Percentiles rank a stretch among this genome's conserved stretches.
Evolutionary conservation across 2,113 vertebrate species (phyloP).

Genomic region (Puffinus mauretanicus): DNA sequence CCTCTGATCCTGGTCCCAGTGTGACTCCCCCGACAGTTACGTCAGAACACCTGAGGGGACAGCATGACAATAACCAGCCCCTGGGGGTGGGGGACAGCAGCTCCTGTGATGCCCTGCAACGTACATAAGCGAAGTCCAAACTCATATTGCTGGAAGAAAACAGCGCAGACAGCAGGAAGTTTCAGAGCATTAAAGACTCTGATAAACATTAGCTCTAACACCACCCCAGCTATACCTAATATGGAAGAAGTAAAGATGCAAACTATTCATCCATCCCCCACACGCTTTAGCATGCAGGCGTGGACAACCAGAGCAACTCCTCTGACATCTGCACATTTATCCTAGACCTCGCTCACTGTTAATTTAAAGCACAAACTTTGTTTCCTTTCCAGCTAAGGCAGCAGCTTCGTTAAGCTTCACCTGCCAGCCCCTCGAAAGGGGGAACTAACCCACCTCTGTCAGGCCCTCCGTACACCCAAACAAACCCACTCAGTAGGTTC

Average conservation of each 20-base stretch:
- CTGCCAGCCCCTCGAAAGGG: neutral
- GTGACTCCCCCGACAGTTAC: fast-evolving
- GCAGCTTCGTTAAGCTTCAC: neutral
- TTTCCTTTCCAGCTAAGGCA: neutral
- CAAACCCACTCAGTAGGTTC: neutral
- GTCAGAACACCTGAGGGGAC: neutral
- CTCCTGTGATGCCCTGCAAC: neutral
- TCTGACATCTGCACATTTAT: neutral
- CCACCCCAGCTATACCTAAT: neutral
- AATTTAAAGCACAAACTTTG: neutral
- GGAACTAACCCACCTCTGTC: neutral
- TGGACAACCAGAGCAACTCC: neutral
- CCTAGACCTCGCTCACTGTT: neutral
- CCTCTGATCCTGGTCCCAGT: neutral
- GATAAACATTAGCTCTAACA: neutral
- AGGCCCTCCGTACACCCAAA: neutral
- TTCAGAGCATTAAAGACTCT: neutral
- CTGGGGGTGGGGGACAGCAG: neutral
- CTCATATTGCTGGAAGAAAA: neutral
- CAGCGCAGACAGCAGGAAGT: neutral
- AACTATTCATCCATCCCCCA: neutral
- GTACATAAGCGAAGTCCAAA: neutral
- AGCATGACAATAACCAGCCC: neutral
- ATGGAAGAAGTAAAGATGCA: neutral
- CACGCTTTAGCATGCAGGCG: neutral